These are phyloP conservation scores for Mesembrinibis cayennensis DNA, from an alignment of 2,113 vertebrate species.

Conservation along the genomic window DNA sequence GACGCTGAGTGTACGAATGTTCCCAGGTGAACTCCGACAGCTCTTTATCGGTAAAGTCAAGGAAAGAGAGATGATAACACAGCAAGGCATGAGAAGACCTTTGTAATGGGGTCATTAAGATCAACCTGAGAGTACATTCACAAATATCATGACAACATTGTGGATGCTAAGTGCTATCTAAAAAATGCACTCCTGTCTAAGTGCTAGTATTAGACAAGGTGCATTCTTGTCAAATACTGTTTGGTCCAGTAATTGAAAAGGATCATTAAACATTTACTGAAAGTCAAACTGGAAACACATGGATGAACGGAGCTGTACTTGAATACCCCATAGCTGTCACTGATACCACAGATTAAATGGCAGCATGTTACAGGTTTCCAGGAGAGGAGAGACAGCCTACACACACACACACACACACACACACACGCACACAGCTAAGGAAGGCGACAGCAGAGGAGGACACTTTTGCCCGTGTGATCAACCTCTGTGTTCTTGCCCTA, in stretches of 20 bases:
- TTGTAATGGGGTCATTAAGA: slow-evolving; percentile 75
- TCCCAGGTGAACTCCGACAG: background rate
- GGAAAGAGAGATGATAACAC: slow-evolving; percentile 1
- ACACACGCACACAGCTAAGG: background rate
- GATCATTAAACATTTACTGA: slow-evolving; percentile 76
- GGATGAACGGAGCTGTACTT: slow-evolving; percentile 41
- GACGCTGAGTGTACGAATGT: background rate
- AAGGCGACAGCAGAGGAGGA: background rate
- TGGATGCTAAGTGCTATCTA: slow-evolving; percentile 74
- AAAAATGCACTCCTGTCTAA: slow-evolving; percentile 73
- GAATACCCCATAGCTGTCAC: background rate
- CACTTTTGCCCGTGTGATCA: background rate
- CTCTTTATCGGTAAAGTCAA: slow-evolving; percentile 9
- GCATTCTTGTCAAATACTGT: slow-evolving; percentile 70
- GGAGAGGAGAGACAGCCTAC: background rate
- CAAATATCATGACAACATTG: slow-evolving; percentile 65
- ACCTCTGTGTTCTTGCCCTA: background rate
- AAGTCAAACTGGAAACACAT: slow-evolving; percentile 65
- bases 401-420: background rate
- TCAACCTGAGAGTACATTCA: slow-evolving; percentile 63
- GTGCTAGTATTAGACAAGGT: slow-evolving; percentile 73
- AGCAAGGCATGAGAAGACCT: slow-evolving; percentile 43
- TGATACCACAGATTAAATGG: background rate
- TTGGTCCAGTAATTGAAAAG: slow-evolving; percentile 74
- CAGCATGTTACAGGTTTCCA: background rate